Base-by-base conservation (phyloP, 2,113 vertebrate species). In the Enhydra lutris region DNA sequence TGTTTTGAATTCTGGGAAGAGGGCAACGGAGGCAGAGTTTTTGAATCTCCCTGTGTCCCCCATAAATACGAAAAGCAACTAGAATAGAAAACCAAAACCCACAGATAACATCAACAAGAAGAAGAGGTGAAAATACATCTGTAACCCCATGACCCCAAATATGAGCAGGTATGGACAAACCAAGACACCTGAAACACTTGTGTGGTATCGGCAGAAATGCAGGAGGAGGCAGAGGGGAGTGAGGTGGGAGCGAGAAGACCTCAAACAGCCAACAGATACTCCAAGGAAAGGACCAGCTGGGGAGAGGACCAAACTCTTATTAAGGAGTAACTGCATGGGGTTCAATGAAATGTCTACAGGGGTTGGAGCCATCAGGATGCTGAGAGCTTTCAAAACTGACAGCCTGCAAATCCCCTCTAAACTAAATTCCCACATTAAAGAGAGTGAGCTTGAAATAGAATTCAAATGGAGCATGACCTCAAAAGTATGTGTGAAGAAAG, bases 1-100 rank as follows among this genome's bases (percentile, higher is more conserved):
- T 69, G 81, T 88, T 96, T 92, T 97, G 87, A 94, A 97, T 96
- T 94, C 57, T 85, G 12, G 67, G 26, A 94, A 91, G 80, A 79
- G 57, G 71, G 24, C 34, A 74, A 47, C 85, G 21, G 91, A 93
- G 81, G 45, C 50, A 88, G 96, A 21, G 63, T n/a, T 96, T 96
- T 71, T 94, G 17, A 88, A 65, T 85, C 84, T 96, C 20, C 17
- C 8, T 20, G 12, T 21, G 65, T 69, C 23, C 31, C 18, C 26
- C 34, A 78, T 67, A 59, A 24, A 96, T 47, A 59, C 11, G 96
- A 39, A 89, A 26, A 86, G 4, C 5, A 57, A 87, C n/a, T 45
- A 59, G 59, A 89, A 92, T 36, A 76, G 50, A 63, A 69, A 88
- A 83, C 15, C 17, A 84, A 88, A 97, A 47, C 7, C 14, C 47